Base-by-base conservation (phyloP, 2,888 invertebrate genomes). In the Watsonalla cultraria region DNA sequence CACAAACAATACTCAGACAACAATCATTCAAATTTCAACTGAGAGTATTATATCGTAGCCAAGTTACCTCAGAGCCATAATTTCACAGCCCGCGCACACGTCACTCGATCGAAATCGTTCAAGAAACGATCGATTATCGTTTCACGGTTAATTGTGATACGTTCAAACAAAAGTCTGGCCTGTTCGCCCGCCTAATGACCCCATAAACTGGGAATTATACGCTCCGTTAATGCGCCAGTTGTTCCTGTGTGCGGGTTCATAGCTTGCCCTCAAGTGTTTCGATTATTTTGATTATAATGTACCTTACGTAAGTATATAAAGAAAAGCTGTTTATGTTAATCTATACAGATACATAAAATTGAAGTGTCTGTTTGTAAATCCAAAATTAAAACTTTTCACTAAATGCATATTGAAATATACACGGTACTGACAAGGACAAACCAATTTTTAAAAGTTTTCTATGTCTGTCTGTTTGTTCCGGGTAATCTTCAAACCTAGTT, bases 171-270 rank as follows among this genome's bases (percentile, higher is more conserved):
- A 83, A 80, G 74, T 74, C 72, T 65, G 69, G 70, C 66, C 64
- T 76, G 81, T 79, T 74, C 76, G 80, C 76, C 75, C 74, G 74
- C 74, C 80, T 86, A 86, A 87, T 88, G 84, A 83, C 74, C 77
- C 83, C 71, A 84, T 87, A 86, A 87, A 87, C 72, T 81, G 68
- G 74, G 78, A 84, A 86, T 87, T 84, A 84, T 76, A 84, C 84
- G 88, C 76, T 82, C 82, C 76, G 82, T 78, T 84, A 77, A 71
- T 64, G 66, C 68, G 59, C 66, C 84, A 79, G 77, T 76, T 76
- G 80, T 78, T 78, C 61, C 68, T 69, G 65, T 70, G 59, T 51
- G 51, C 51, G 61, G 67, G 62, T 73, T 76, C 73, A 75, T 70
- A 75, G 76, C 64, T 64, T 70, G 64, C 55, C 58, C 60, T 66